These are phyloP conservation scores for Aphis craccivora DNA, from an alignment of 1,140 invertebrate species.

Conservation along the genomic window DNA sequence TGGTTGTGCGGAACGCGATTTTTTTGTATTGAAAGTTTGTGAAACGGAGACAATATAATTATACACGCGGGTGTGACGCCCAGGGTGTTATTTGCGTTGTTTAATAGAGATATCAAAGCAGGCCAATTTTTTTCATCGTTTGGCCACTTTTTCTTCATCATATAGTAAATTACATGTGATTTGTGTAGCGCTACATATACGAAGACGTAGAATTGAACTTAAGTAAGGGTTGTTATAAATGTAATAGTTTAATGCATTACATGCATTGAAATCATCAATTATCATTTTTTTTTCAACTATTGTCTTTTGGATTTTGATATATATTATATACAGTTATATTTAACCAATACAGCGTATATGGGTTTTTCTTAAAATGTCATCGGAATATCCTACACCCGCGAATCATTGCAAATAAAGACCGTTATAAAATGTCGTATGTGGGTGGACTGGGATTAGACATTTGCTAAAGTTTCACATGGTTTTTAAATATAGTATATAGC, in stretches of 20 bases:
- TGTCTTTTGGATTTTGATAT: no score
- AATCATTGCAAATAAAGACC: neutral
- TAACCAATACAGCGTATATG: neutral
- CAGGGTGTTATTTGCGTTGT: neutral
- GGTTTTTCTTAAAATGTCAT: neutral
- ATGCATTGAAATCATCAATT: no score
- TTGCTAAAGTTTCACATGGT: neutral
- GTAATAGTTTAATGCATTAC: no score
- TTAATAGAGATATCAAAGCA: neutral
- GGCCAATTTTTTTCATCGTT: neutral
- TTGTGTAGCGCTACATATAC: no score
- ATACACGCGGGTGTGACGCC: neutral
- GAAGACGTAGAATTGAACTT: no score
- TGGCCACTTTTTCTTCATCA: no score
- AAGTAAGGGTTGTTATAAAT: no score
- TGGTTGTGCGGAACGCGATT: neutral
- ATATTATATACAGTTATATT: no score
- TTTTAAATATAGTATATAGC: conserved; percentile 4
- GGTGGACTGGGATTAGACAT: neutral
- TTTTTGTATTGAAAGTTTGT: neutral
- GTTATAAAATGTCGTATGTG: neutral
- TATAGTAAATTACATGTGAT: no score
- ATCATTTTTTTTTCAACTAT: no score
- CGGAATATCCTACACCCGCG: neutral
- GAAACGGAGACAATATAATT: neutral